Conservation (phyloP, 1,140 invertebrate genomes). For the Gryllus bimaculatus region DNA sequence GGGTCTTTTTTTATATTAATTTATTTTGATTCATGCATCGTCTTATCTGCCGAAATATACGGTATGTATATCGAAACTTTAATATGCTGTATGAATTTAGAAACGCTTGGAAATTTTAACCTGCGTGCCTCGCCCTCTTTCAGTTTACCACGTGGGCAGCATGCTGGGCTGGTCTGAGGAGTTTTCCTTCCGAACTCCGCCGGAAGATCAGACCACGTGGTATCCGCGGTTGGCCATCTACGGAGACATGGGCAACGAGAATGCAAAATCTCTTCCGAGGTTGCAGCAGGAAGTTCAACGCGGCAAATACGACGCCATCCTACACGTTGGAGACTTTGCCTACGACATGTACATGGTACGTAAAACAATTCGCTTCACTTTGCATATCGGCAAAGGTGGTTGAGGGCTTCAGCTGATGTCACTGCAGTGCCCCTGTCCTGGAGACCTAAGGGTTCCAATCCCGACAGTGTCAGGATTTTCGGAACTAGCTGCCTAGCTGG, state of each 20-base stretch:
- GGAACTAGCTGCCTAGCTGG: too few species aligned
- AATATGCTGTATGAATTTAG: background rate
- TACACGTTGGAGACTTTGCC: conserved; percentile 93
- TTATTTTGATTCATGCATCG: background rate
- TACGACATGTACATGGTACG: conserved; percentile 83
- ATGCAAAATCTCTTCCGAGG: conserved; percentile 69
- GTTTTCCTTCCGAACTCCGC: conserved; percentile 64
- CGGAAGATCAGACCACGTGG: conserved; percentile 54
- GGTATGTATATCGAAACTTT: background rate
- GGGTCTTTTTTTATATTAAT: background rate
- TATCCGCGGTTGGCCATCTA: conserved; percentile 71
- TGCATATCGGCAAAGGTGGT: too few species aligned
- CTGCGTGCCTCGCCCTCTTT: conserved; percentile 16
- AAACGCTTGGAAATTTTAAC: background rate
- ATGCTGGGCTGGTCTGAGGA: conserved; percentile 64
- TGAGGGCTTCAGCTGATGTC: too few species aligned
- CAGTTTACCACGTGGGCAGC: conserved; percentile 79
- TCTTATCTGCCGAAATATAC: background rate
- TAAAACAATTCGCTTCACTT: too few species aligned
- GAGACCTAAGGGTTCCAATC: too few species aligned
- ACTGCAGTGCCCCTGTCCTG: too few species aligned
- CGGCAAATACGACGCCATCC: conserved; percentile 73
- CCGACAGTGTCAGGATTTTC: too few species aligned
- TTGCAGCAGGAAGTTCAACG: conserved; percentile 72
- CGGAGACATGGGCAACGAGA: conserved; percentile 86